Conservation (phyloP, 2,888 invertebrate species). For the Malachius bipustulatus region DNA sequence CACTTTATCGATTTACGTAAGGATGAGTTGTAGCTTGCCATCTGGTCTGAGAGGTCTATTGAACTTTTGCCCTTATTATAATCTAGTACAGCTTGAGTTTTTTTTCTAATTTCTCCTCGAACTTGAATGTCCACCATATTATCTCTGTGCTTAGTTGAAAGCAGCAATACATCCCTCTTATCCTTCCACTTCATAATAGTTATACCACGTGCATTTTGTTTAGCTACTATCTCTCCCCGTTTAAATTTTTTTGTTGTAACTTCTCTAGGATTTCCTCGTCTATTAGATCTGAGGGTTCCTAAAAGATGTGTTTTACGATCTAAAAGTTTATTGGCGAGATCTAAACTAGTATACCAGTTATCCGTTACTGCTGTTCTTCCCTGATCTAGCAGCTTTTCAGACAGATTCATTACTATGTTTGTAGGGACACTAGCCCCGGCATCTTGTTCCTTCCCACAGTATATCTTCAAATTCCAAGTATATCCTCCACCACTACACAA, state of each 20-base stretch:
- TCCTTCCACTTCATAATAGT: slow-evolving; percentile 25
- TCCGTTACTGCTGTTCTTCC: slow-evolving; percentile 11
- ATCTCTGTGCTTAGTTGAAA: slow-evolving; percentile 23
- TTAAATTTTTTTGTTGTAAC: slow-evolving; percentile 3
- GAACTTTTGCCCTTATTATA: slow-evolving; percentile 24
- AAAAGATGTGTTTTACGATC: slow-evolving; percentile 10
- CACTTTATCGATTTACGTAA: slow-evolving; percentile 11
- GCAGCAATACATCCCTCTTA: slow-evolving; percentile 21
- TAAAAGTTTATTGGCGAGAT: slow-evolving; percentile 10
- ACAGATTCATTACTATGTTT: slow-evolving; percentile 10
- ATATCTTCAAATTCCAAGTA: slow-evolving; percentile 12
- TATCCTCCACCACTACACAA: slow-evolving; percentile 9
- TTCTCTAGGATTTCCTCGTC: slow-evolving; percentile 6
- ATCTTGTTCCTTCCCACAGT: slow-evolving; percentile 10
- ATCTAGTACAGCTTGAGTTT: slow-evolving; percentile 14
- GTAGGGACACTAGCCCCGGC: slow-evolving; percentile 10
- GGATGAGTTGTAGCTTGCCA: slow-evolving; percentile 15
- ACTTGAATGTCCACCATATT: slow-evolving; percentile 17
- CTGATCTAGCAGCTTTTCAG: slow-evolving; percentile 8
- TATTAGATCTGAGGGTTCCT: slow-evolving; percentile 12
- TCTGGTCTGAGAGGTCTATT: slow-evolving; percentile 24
- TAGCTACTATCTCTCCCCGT: slow-evolving; percentile 7
- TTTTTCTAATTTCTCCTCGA: slow-evolving; percentile 12
- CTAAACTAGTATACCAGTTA: slow-evolving; percentile 14
- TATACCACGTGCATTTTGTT: slow-evolving; percentile 12